Base-by-base conservation (phyloP, 2,888 invertebrate species). In the Pseudococcus longispinus region DNA sequence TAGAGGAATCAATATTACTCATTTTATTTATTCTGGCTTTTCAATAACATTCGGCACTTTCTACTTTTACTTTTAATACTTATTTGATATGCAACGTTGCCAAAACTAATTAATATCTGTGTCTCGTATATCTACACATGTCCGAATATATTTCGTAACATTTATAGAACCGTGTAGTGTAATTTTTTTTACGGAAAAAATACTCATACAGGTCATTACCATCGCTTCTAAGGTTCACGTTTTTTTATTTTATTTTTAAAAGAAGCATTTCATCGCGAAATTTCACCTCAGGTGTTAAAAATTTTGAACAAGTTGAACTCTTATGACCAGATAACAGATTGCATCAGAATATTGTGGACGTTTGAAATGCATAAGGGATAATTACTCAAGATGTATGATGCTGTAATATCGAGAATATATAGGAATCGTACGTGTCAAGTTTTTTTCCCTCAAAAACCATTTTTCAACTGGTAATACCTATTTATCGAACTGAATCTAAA, bases 21-120 rank as follows among this genome's bases (percentile, higher is more conserved):
- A 85, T 74, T 42, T 85, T 60, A 32, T 70, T 70, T 37, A 65
- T 23, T 26, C 60, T 55, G 44, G 32, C 8, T 42, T 85, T 85
- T 85, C 85, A 85, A 85, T 85, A 85, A 65, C 44, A 23, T 60
- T 42, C 32, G 29, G 60, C 44, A 85, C 65, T 85, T 85, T 85
- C 85, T 85, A 85, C 85, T 85, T 85, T 85, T 85, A 85, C 85
- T 85, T 85, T 85, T 80, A 42, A 42, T 80, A 29, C 60, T 60
- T 60, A 74, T 74, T 74, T 74, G 32, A 74, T 80, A 42, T 80
- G 37, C 77, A 80, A 20, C 77, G 77, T 42, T 80, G 77, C 77
- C 77, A 80, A 80, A 80, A 80, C 42, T 80, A 80, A 80, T 80
- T 80, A 80, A 80, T 80, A 42, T 80, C 20, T 80, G 23, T 42